These are phyloP conservation scores for Camelus dromedarius DNA, from an alignment of 2,113 vertebrate genomes.

Conservation along the genomic window DNA sequence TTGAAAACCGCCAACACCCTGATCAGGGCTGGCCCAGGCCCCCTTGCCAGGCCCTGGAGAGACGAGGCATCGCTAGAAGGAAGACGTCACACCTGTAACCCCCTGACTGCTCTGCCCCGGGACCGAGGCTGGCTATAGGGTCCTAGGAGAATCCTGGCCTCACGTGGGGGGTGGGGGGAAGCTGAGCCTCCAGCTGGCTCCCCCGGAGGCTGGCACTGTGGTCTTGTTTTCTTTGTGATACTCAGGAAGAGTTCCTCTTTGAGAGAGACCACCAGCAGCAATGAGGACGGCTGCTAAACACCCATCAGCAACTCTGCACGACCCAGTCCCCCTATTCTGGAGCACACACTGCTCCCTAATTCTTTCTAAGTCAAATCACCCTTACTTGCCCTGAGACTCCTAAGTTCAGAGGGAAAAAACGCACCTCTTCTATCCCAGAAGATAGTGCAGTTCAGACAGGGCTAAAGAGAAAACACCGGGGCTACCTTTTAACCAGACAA, in stretches of 20 bases:
- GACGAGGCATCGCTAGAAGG: background rate
- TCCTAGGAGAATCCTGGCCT: background rate
- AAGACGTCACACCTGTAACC: background rate
- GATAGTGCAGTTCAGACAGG: background rate
- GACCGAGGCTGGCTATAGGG: background rate
- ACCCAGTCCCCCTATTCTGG: background rate
- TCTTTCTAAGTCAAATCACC: background rate
- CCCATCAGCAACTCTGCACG: background rate
- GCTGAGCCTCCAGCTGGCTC: background rate
- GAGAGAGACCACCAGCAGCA: background rate
- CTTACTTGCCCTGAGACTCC: background rate
- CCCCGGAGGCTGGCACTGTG: background rate
- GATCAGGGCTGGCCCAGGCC: background rate
- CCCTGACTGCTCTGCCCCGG: background rate
- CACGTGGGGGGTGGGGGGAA: background rate
- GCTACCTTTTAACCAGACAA: background rate
- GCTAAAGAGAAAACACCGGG: background rate
- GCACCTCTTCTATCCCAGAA: background rate
- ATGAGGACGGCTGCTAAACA: background rate
- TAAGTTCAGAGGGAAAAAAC: background rate
- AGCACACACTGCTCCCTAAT: background rate
- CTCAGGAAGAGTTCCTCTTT: background rate
- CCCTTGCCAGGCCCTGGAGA: background rate
- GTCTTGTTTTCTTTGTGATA: background rate
- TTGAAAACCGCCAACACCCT: background rate